Conservation (phyloP, 2,888 invertebrate species). For the Scaeva pyrastri region DNA sequence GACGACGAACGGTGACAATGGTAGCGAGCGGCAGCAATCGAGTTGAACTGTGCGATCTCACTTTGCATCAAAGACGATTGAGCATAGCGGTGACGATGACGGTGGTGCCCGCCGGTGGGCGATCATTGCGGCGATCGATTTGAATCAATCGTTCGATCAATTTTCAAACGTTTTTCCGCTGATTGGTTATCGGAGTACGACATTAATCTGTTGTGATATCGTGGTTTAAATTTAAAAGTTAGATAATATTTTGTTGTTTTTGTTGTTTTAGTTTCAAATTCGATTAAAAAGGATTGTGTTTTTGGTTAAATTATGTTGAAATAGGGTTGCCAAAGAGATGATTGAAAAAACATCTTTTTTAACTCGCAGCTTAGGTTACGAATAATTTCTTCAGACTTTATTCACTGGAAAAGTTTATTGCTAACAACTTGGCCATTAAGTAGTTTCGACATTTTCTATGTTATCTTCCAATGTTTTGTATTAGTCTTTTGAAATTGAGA, state of each 20-base stretch:
- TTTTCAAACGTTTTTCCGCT: slow-evolving; percentile 72
- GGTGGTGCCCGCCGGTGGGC: not conserved
- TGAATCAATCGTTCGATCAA: slow-evolving; percentile 72
- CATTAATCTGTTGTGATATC: slow-evolving; percentile 67
- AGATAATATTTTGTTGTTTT: slow-evolving; percentile 18
- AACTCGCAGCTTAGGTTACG: no score
- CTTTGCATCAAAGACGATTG: slow-evolving; percentile 15
- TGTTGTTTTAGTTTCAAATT: slow-evolving; percentile 18
- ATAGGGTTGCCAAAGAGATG: not conserved
- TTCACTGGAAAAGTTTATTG: no score
- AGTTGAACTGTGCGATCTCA: slow-evolving; percentile 60
- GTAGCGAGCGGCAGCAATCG: slow-evolving; percentile 43
- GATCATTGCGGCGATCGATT: slow-evolving; percentile 63
- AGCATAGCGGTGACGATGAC: not conserved
- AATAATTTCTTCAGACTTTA: no score
- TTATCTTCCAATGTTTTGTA: no score
- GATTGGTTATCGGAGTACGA: slow-evolving; percentile 58
- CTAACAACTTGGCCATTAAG: no score
- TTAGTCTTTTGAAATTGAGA: no score
- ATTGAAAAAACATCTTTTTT: not conserved
- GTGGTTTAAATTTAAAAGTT: slow-evolving; percentile 36
- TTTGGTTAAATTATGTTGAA: slow-evolving; percentile 21
- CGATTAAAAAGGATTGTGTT: slow-evolving; percentile 9
- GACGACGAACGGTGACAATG: slow-evolving; percentile 29
- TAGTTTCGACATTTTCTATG: no score